phyloP scores from a whole-genome alignment of 2,797 vertebrate genomes.

The Rhyacichthys aspro region DNA sequence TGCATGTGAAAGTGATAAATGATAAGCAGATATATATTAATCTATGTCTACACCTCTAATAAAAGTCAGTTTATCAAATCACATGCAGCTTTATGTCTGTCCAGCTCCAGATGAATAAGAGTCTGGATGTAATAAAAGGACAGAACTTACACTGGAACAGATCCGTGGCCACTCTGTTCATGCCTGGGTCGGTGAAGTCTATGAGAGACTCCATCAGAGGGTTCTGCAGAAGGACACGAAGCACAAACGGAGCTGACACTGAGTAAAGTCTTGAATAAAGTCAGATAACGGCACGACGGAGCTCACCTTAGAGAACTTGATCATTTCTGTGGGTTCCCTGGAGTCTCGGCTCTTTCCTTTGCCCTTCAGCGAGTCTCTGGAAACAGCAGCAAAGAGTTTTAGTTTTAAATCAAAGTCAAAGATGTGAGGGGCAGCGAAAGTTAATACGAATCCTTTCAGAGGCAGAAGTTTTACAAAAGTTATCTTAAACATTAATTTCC shows the following conservation, averaged over 20 bases:
- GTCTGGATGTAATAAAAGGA: constrained; percentile 10
- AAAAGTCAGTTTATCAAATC: background rate
- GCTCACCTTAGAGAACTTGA: constrained; percentile 89
- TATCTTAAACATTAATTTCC: too few relatives aligned
- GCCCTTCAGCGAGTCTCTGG: constrained; percentile 66
- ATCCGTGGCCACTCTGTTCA: constrained; percentile 89
- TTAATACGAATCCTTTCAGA: too few relatives aligned
- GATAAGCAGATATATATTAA: too few relatives aligned
- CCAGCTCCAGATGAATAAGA: constrained; percentile 3
- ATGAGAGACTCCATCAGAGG: constrained; percentile 93
- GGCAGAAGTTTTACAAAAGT: too few relatives aligned
- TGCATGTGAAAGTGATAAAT: too few relatives aligned
- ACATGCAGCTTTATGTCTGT: too few relatives aligned
- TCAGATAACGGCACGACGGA: background rate
- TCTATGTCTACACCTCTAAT: too few relatives aligned
- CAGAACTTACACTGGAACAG: constrained; percentile 87
- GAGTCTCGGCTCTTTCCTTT: constrained; percentile 67
- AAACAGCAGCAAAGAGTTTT: constrained; percentile 16
- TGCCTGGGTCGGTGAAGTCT: constrained; percentile 85
- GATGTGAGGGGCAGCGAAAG: too few relatives aligned
- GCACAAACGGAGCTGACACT: background rate
- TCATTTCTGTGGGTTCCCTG: constrained; percentile 79
- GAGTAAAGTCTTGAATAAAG: background rate
- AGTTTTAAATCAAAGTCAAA: too few relatives aligned
- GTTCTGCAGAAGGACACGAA: constrained; percentile 67